Evolutionary conservation across 1,140 invertebrate genomes (phyloP).

Genomic region (Drosophila orena): DNA sequence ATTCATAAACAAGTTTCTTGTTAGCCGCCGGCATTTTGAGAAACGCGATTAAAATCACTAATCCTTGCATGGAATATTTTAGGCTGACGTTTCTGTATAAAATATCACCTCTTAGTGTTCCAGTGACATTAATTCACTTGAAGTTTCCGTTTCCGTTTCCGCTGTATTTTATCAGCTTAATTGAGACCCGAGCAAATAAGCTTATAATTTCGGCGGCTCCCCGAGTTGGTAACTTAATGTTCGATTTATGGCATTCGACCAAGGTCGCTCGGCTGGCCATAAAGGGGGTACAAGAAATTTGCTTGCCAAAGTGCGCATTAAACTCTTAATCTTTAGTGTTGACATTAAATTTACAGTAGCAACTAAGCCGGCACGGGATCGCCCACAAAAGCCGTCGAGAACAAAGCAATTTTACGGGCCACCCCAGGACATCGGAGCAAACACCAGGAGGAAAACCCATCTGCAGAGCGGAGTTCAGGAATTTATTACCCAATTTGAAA

Average conservation of each 20-base stretch:
- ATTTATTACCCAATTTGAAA: conserved; percentile 83
- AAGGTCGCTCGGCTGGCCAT: conserved; percentile 16
- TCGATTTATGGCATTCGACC: conserved; percentile 37
- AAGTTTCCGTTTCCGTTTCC: no score
- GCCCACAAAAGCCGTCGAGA: conserved; percentile 34
- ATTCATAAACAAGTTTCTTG: conserved; percentile 16
- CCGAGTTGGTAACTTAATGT: conserved; percentile 35
- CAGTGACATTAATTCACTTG: neutral
- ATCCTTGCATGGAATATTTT: no score
- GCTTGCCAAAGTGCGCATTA: conserved; percentile 68
- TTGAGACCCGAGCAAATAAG: conserved; percentile 9
- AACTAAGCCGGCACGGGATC: conserved; percentile 24
- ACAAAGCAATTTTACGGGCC: conserved; percentile 73
- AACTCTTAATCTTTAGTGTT: conserved; percentile 82
- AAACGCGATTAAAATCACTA: no score
- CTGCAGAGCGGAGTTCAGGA: conserved; percentile 51
- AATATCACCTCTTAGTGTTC: neutral
- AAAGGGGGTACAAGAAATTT: conserved; percentile 57
- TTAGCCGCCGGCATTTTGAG: neutral
- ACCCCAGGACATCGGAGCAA: conserved; percentile 25
- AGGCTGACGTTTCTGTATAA: neutral
- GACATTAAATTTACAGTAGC: conserved; percentile 73
- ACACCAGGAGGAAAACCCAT: conserved; percentile 18
- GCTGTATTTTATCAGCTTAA: conserved; percentile 8
- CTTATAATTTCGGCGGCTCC: conserved; percentile 19